Conservation (phyloP, 2,113 vertebrate genomes). For the Sceloporus undulatus region DNA sequence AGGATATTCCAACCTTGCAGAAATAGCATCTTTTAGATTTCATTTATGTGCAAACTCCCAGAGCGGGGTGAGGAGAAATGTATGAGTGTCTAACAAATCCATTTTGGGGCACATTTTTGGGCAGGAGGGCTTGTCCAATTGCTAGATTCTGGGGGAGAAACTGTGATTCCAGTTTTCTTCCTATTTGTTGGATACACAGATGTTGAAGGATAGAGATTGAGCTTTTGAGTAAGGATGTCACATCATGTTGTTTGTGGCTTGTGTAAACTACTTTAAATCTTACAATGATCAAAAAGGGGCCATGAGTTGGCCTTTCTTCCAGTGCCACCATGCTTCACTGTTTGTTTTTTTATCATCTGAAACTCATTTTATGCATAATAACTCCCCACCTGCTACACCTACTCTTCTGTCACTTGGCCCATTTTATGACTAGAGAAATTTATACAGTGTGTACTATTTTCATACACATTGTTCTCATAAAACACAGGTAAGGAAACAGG, state of each 20-base stretch:
- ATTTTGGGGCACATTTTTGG: not conserved
- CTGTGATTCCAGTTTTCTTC: not conserved
- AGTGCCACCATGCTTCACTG: too few relatives aligned
- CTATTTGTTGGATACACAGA: not conserved
- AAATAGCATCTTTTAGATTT: not conserved
- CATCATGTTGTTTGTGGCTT: not conserved
- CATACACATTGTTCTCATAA: not conserved
- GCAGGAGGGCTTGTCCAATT: not conserved
- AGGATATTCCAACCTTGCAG: not conserved
- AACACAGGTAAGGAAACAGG: not conserved
- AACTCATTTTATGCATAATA: too few relatives aligned
- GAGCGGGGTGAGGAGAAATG: not conserved
- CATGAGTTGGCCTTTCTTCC: not conserved
- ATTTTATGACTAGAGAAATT: not conserved
- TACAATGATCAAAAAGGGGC: not conserved
- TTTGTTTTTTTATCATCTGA: too few relatives aligned
- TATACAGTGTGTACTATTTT: not conserved
- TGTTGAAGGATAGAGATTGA: not conserved
- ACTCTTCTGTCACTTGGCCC: too few relatives aligned
- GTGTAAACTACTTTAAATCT: not conserved
- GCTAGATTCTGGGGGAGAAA: not conserved
- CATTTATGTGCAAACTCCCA: not conserved
- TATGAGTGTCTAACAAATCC: not conserved
- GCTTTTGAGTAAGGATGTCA: not conserved
- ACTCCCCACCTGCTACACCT: too few relatives aligned